Evolutionary conservation across 2,113 vertebrate species (phyloP).

Genomic region (Carollia perspicillata): DNA sequence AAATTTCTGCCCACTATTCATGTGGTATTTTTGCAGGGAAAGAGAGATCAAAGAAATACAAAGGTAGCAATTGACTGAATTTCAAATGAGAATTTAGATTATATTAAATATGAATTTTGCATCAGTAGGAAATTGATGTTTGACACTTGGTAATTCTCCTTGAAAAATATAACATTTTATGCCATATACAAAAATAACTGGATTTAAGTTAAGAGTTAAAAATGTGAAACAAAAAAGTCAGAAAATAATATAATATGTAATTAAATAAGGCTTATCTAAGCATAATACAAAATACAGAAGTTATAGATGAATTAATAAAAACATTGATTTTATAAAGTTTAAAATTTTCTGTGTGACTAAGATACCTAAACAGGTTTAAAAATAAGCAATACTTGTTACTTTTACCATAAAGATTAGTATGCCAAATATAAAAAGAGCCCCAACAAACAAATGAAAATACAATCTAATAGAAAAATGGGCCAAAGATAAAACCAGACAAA

Average conservation of each 20-base stretch:
- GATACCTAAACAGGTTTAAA: not conserved
- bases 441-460: not conserved
- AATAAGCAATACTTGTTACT: not conserved
- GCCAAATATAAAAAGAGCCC: not conserved
- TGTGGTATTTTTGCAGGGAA: not conserved
- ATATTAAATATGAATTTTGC: not conserved
- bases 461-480: not conserved
- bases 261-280: not conserved
- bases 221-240: not conserved
- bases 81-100: not conserved
- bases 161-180: not conserved
- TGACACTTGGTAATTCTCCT: not conserved
- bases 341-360: not conserved
- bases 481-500: not conserved
- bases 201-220: not conserved
- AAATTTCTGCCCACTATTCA: not conserved
- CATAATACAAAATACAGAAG: not conserved
- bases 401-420: not conserved
- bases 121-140: not conserved
- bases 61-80: not conserved
- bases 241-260: not conserved
- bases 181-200: not conserved
- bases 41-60: not conserved
- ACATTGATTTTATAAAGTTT: slow-evolving; percentile 4
- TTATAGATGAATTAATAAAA: not conserved